Evolutionary conservation across 1,140 invertebrate species (phyloP), one percentile per base, ranked within the genome.

Genomic region (Drosophila leontia): DNA sequence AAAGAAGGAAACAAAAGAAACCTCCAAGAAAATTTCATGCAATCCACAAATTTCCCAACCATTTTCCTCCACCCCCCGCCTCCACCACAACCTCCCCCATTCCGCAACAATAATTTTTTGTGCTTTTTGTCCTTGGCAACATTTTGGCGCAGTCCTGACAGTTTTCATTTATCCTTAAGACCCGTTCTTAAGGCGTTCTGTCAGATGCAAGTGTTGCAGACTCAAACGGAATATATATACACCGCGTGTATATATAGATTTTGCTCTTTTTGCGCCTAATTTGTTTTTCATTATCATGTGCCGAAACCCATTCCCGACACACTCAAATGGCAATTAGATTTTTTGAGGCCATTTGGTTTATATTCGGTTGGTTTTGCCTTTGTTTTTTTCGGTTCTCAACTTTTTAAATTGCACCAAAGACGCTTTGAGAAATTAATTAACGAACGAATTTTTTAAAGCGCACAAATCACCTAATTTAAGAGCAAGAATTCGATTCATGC

Each of bases 311-410:
- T 57, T 78, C 71, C 71, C 63, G 74, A 82, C 79, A 82, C 78
- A 77, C 70, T 77, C 62, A 84, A 90, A 90, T 90, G 85, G 85
- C 85, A 90, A 90, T 90, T 90, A 90, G 77, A 90, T 58, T 77
- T 91, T 91, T 91, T 88, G 88, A 91, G 50, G 86, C 86, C 88
- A 91, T 91, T 79, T 78, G 67, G 47, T 37, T 78, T 53, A 55
- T 56, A 61, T 78, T 55, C 59, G 53, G 70, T 67, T 60, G 59
- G 55, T 48, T 34, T 68, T 64, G 51, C 51, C 42, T 47, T 83
- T 47, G 61, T 79, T 60, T 60, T 75, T 37, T 64, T 69, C 32
- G 26, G 55, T 64, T 72, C 48, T 45, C 32, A 35, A 45, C 15
- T 45, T 45, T 74, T 82, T 47, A 23, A 55, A 67, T 34, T 84